Evolutionary conservation across 2,113 vertebrate genomes (phyloP).

Genomic region (Spea multiplicata): DNA sequence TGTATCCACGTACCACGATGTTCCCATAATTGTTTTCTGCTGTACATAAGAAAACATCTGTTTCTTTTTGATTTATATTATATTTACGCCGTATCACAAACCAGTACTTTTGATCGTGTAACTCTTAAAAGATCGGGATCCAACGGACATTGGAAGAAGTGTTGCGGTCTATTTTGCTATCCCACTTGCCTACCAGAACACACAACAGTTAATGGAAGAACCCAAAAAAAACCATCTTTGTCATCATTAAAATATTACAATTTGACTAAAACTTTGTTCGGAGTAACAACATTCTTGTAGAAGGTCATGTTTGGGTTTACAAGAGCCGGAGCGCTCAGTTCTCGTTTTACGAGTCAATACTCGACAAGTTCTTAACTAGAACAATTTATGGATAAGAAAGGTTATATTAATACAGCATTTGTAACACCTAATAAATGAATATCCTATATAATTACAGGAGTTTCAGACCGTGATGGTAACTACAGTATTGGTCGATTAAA

Average conservation of each 20-base stretch:
- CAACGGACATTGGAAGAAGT: too few species aligned
- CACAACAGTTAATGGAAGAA: too few species aligned
- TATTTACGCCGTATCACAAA: too few species aligned
- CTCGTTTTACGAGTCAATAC: not conserved
- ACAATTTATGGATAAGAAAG: not conserved
- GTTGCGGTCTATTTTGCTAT: too few species aligned
- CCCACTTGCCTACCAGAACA: too few species aligned
- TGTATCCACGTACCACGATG: too few species aligned
- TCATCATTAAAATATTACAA: not conserved
- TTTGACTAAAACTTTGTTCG: not conserved
- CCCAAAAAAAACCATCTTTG: not conserved
- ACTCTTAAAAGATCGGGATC: too few species aligned
- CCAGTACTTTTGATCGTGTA: too few species aligned
- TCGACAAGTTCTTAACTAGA: not conserved
- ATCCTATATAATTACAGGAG: not conserved
- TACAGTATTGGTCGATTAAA: too few species aligned
- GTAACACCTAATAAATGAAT: not conserved
- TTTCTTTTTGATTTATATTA: too few species aligned
- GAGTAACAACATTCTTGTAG: not conserved
- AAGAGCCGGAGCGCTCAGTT: not conserved
- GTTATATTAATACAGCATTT: not conserved
- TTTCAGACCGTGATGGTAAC: not conserved
- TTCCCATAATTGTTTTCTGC: too few species aligned
- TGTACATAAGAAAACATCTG: too few species aligned
- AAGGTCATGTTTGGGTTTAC: slow-evolving; percentile 1